Conservation (phyloP, 2,797 vertebrate species). For the Australoheros facetus region DNA sequence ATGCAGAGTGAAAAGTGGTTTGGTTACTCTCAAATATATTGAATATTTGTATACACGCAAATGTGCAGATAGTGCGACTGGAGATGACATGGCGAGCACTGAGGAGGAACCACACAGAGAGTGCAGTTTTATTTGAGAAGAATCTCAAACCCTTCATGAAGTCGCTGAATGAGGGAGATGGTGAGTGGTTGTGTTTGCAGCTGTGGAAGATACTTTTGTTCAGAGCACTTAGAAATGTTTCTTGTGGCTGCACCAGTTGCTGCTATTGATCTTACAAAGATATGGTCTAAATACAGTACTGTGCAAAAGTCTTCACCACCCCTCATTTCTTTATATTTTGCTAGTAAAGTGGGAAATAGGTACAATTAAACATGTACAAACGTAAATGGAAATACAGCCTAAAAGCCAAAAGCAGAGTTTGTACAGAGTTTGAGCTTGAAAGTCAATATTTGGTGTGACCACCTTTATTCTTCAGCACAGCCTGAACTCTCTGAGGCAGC, state of each 20-base stretch:
- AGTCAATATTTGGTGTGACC: too few species aligned
- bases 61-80: constrained; percentile 81
- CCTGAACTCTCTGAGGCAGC: not conserved
- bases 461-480: not conserved
- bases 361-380: not conserved
- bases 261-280: not conserved
- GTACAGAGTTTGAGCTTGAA: not conserved
- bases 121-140: constrained; percentile 87
- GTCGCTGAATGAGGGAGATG: constrained; percentile 81
- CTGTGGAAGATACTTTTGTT: not conserved
- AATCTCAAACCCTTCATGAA: constrained; percentile 87
- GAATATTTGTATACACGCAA: constrained; percentile 3
- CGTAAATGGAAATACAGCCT: not conserved
- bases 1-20: not conserved
- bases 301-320: not conserved
- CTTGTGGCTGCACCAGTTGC: not conserved
- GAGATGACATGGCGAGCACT: constrained; percentile 88
- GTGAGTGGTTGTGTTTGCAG: constrained; percentile 65
- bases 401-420: not conserved
- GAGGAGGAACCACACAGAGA: constrained; percentile 85
- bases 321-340: not conserved
- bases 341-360: not conserved
- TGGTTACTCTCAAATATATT: not conserved
- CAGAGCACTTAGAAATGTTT: not conserved
- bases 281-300: not conserved